Percentiles rank a stretch among this genome's conserved stretches.
Evolutionary conservation across 2,797 vertebrate genomes (phyloP).

Genomic region (Threskiornis aethiopicus): DNA sequence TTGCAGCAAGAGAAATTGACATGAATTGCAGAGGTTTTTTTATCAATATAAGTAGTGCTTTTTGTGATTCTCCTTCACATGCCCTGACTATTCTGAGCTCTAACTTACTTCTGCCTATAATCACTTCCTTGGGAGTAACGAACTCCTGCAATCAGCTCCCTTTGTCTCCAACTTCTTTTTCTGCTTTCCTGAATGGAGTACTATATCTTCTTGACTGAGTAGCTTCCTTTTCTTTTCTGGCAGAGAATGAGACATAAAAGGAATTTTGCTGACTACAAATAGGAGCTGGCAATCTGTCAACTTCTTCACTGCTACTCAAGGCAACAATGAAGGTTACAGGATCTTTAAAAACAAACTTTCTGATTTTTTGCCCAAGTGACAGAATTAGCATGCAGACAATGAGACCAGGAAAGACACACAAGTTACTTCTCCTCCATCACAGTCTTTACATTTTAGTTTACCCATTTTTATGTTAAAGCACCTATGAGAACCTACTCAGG

Average conservation of each 20-base stretch:
- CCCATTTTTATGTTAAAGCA: not conserved
- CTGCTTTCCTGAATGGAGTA: not conserved
- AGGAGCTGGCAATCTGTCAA: conserved; percentile 8
- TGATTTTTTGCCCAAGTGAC: not conserved
- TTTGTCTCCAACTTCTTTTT: conserved; percentile 40
- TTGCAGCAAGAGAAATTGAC: not conserved
- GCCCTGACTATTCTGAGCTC: not conserved
- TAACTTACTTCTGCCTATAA: not conserved
- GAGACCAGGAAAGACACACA: not conserved
- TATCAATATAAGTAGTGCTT: not conserved
- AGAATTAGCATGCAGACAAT: not conserved
- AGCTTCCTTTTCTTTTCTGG: conserved; percentile 19
- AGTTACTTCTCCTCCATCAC: not conserved
- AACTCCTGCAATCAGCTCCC: conserved; percentile 21
- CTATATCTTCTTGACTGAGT: conserved; percentile 27
- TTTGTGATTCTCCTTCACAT: conserved; percentile 20
- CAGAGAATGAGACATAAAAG: conserved; percentile 13
- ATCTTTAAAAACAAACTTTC: conserved; percentile 16
- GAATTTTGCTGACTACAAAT: conserved; percentile 35
- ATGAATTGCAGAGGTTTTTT: not conserved
- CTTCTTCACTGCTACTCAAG: not conserved
- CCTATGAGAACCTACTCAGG: not conserved
- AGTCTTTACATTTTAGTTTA: not conserved
- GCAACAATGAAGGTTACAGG: not conserved
- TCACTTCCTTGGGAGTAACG: not conserved